Evolutionary conservation across 2,888 invertebrate genomes (phyloP), one percentile per base, ranked within the genome.

Genomic region (Lithophane ornitopus): DNA sequence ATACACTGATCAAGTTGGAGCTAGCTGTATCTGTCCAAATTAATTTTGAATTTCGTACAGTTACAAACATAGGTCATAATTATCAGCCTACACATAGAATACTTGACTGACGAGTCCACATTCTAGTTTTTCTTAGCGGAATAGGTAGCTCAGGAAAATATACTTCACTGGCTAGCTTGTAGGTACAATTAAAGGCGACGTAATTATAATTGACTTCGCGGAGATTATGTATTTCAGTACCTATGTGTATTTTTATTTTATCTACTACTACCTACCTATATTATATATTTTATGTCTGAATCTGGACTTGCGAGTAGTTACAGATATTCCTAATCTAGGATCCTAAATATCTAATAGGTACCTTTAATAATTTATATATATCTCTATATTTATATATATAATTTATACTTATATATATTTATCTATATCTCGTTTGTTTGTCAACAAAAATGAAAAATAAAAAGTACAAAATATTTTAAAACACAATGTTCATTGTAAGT

Each of bases 121-220:
- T 41, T 59, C 41, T 19, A 2, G 19, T 41, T 58, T 44, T 69
- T 44, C 39, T 28, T 22, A 28, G 14, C 22, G 41, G 26, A 56
- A 58, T 19, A 14, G 26, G 12, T n/a, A n/a, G 58, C 26, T 26
- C 8, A 54, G 14, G n/a, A 16, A 63, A 62, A 62, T 16, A n/a
- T n/a, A 6, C 16, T 41, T 41, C 9, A 63, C 11, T 44, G 41
- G 26, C 8, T 19, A 67, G 11, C 67, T 67, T 14, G 44, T 46
- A n/a, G 4, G n/a, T n/a, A 26, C 9, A 49, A 52, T 49, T 52
- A 26, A 41, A 39, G n/a, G 6, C 19, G 49, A 26, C 19, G 19
- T 69, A 14, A 69, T 68, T 68, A 26, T 19, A 46, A 34, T 46
- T 39, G 46, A 66, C n/a, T 44, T 62, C 22, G 63, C 28, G 22